Evolutionary conservation across 2,113 vertebrate genomes (phyloP), one percentile per base, ranked within the genome.

Genomic region (Orycteropus afer): DNA sequence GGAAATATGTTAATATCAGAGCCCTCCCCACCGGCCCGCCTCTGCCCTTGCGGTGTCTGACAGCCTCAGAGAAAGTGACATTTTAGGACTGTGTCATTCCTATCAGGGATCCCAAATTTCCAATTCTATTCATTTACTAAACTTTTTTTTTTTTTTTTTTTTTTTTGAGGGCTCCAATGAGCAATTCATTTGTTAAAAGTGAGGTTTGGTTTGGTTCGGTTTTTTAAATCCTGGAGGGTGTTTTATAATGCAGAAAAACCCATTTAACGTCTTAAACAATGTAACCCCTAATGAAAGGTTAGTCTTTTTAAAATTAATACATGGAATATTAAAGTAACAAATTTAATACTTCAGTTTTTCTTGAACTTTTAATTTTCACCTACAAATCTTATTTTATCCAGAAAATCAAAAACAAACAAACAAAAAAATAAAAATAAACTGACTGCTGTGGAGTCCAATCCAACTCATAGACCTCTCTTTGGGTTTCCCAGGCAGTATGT

Each of bases 1-100:
- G n/a, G 96, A 98, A 98, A 96, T 83, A 95, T 95, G 89, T 86
- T 86, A 84, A 93, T 97, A 8, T 2, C 7, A 71, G 71, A 92
- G 93, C 73, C 40, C 32, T 90, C 34, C 49, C 69, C 40, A 76
- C 83, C 55, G 4, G 27, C 73, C 65, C 0, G 12, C 34, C 55
- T 86, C 49, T 87, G 10, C 20, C 47, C 86, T 29, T 7, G 12
- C 27, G 18, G 20, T 0, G 1, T 32, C 82, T 20, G 74, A 84
- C 32, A 53, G 53, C 61, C 88, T 76, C 22, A 0, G 65, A 74
- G 47, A 87, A 93, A 84, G 95, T 32, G 94, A 94, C 89, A 82
- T 96, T 91, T 84, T 90, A 32, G 55, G 61, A 94, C 71, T 9
- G 27, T 18, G 57, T 55, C n/a, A 0, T 67, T 73, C 63, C n/a